Evolutionary conservation across 2,888 invertebrate species (phyloP), one percentile per base, ranked within the genome.

Genomic region (Ichneumoninae sp.): DNA sequence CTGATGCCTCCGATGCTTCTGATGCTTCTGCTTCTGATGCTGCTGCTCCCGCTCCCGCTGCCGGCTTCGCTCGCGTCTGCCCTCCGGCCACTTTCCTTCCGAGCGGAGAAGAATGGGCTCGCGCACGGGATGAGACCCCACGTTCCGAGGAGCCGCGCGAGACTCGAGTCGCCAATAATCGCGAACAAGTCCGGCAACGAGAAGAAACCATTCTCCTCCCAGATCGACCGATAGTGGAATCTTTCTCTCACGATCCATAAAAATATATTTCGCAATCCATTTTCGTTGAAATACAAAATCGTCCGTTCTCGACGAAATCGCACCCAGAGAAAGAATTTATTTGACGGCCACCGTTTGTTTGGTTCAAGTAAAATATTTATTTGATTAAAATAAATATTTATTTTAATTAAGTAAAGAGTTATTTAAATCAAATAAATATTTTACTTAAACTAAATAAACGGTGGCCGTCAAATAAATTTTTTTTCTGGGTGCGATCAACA

Each of bases 51-150:
- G 62, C 40, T 40, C 33, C 30, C 6, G 62, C 47, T 65, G 72
- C 72, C 54, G 66, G 62, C 72, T 72, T 66, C 60, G 50, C 81
- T 74, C 86, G 87, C 86, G 87, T 88, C 88, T 89, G 89, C 89
- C 87, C 89, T 87, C 83, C 88, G 89, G 91, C 90, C 83, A 86
- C 86, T 88, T 88, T 88, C 89, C 90, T 89, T 88, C 89, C 89
- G 87, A 89, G 86, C 88, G 84, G 75, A 65, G 36, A 44, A 71
- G 86, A 89, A 85, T 70, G 79, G 50, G 79, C 33, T 72, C 78
- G 68, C 71, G 57, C 71, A 47, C 77, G 66, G 77, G 68, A 57
- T 36, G 52, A 71, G 50, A 80, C 68, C 62, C 68, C 83, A 40
- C 80, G 50, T 69, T 62, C 62, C 69, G 26, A 26, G 36, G 30